Conservation (phyloP, 2,888 invertebrate genomes). For the Drosophila affinis region DNA sequence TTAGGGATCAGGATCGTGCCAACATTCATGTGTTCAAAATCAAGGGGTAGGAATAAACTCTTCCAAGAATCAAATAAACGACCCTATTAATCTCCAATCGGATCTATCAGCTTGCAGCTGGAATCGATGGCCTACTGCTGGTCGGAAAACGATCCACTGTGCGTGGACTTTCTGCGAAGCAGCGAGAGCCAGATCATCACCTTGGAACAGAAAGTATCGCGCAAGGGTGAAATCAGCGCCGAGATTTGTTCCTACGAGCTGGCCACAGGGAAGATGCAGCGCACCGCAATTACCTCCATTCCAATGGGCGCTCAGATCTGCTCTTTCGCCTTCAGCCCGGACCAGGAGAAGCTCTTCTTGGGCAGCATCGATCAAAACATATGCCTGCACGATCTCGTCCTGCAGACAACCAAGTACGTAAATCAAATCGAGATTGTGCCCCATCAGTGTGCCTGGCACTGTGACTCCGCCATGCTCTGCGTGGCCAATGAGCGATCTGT, state of each 20-base stretch:
- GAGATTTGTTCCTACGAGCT: slow-evolving; percentile 88
- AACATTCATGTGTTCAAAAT: slow-evolving; percentile 93
- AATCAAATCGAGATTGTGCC: slow-evolving; percentile 91
- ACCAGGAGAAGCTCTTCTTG: slow-evolving; percentile 90
- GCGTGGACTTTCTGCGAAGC: slow-evolving; percentile 90
- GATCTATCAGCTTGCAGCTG: slow-evolving; percentile 86
- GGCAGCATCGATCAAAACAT: slow-evolving; percentile 94
- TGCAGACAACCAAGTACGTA: slow-evolving; percentile 90
- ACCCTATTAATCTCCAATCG: not conserved
- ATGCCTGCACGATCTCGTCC: slow-evolving; percentile 90
- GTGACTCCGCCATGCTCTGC: slow-evolving; percentile 87
- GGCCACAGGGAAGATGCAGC: slow-evolving; percentile 85
- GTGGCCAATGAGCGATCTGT: slow-evolving; percentile 89
- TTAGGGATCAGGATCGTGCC: slow-evolving; percentile 92
- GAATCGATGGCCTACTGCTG: slow-evolving; percentile 91
- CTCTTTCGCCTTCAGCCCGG: slow-evolving; percentile 87
- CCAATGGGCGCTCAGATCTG: slow-evolving; percentile 89
- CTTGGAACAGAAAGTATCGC: slow-evolving; percentile 92
- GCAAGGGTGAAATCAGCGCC: slow-evolving; percentile 89
- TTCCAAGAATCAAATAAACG: not conserved
- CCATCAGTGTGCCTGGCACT: slow-evolving; percentile 89
- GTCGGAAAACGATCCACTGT: slow-evolving; percentile 94
- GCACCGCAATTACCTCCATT: slow-evolving; percentile 88
- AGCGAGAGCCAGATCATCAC: slow-evolving; percentile 89
- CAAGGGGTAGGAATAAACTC: slow-evolving; percentile 85